Evolutionary conservation across 2,888 invertebrate species (phyloP), one percentile per base, ranked within the genome.

Genomic region (Ganaspis brasiliensis): DNA sequence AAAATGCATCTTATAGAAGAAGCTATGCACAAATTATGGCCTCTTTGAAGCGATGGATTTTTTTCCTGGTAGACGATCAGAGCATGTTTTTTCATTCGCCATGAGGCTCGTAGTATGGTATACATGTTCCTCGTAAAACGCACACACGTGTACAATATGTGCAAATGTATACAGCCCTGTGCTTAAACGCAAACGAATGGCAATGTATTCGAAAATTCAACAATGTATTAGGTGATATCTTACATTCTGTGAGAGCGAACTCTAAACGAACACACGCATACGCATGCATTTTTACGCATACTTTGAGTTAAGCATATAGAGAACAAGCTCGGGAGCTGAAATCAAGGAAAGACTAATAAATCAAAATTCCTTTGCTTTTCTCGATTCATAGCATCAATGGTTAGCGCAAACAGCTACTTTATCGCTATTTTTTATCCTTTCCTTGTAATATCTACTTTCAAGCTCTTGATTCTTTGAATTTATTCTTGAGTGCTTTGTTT

Each of bases 141-240:
- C 75, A 76, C 76, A 72, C 72, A 61, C 73, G 79, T 81, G 73
- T 56, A 56, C 26, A 49, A 59, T 73, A 45, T 70, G 56, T 63
- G 73, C 63, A 31, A 61, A 71, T 77, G 61, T 71, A 70, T 73
- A 61, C 70, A 75, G 79, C 71, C 24, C 40, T 16, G 24, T 45
- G 67, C 45, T 67, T 40, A 67, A 67, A 67, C 45, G 67, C 45
- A 45, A 49, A 6, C 45, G 24, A 49, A 67, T 67, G 45, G 24
- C 45, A 14, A 21, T 49, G 45, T 67, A 45, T 67, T 67, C 26
- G 67, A 67, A 21, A 24, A 45, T 67, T 67, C 45, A 40, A 67
- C 45, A 45, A 45, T 67, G 45, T 67, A 67, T 67, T 67, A 24
- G 57, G 14, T 57, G 31, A 57, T 31, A 59, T 59, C 67, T 24